phyloP scores from a whole-genome alignment of 2,797 vertebrate species.

The Meda fulgida region DNA sequence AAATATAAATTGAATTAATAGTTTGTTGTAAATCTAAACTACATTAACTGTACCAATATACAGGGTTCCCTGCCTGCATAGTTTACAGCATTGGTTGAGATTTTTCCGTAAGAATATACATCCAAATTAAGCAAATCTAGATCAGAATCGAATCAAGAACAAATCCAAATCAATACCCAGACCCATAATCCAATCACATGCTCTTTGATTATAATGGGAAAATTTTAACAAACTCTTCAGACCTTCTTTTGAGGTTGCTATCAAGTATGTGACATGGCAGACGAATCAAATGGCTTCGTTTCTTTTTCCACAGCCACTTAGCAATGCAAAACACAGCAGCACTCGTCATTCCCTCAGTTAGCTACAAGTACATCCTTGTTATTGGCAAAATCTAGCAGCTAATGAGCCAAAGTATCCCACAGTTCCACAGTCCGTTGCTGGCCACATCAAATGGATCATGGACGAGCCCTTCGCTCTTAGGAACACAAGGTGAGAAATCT shows the following conservation, averaged over 20 bases:
- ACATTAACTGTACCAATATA: neutral
- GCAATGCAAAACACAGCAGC: neutral
- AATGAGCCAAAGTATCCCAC: slow-evolving; percentile 8
- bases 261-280: neutral
- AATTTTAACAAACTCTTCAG: neutral
- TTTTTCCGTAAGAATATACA: neutral
- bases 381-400: neutral
- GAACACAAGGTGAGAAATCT: slow-evolving; percentile 18
- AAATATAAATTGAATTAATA: neutral
- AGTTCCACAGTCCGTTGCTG: neutral
- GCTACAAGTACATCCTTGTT: slow-evolving; percentile 5
- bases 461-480: slow-evolving; percentile 7
- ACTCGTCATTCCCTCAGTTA: neutral
- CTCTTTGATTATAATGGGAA: neutral
- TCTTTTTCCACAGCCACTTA: neutral
- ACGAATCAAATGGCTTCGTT: neutral
- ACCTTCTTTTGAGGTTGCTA: neutral
- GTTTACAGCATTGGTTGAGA: too few relatives aligned
- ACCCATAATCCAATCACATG: neutral
- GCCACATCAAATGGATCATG: slow-evolving; percentile 22
- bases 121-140: neutral
- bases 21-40: neutral
- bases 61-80: neutral
- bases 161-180: neutral
- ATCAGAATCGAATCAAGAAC: neutral